Evolutionary conservation across 1,140 invertebrate genomes (phyloP), one percentile per base, ranked within the genome.

Genomic region (Neuroterus valhalla): DNA sequence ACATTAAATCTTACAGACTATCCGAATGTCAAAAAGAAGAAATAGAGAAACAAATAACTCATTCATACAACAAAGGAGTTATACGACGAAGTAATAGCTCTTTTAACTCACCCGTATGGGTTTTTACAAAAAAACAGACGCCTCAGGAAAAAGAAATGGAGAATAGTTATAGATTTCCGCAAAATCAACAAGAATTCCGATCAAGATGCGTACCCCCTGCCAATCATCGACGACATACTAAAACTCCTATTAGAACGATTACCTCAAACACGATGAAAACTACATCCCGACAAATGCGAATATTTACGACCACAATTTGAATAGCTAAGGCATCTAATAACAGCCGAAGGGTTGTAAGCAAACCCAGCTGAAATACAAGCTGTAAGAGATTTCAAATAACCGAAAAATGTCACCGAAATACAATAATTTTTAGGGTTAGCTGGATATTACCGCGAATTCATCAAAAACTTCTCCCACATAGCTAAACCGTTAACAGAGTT

Each of bases 401-500:
- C 15, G 4, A 48, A 17, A 15, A 48, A 48, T n/a, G 2, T 42
- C 2, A 45, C 11, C 11, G 44, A 45, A 45, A 10, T 45, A 45
- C 44, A 45, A 45, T 45, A 15, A 15, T 17, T 48, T n/a, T 4
- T 48, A 6, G 31, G 31, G 2, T 31, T 31, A 31, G 3, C 31
- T 31, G 31, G 31, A 6, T 31, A 31, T 31, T 31, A 31, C 3
- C 31, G 31, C 8, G 8, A 31, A 31, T 31, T 31, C 31, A 31
- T 31, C 1, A 31, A 71, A 48, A n/a, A 55, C 5, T 71, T 71
- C 17, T 71, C 70, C 3, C 38, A 46, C 1, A 71, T 71, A 1
- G 70, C 48, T 5, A 71, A 71, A 62, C 70, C 50, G 2, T 19
- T 71, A 21, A 71, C 70, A 12, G 70, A 71, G 14, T 55, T 71